Conservation (phyloP, 2,113 vertebrate genomes). For the Campylorhamphus procurvoides region DNA sequence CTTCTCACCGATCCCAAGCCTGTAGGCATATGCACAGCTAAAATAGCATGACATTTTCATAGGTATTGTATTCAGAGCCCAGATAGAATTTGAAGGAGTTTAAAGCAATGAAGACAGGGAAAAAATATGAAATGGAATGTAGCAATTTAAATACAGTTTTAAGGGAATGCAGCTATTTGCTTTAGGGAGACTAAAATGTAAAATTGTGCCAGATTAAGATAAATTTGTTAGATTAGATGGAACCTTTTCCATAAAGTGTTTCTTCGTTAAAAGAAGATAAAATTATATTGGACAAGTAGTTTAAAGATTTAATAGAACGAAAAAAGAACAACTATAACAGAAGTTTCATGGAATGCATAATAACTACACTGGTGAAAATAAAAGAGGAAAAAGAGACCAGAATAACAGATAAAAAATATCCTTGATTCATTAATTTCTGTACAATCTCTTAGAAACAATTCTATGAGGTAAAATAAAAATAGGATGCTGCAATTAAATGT, state of each 20-base stretch:
- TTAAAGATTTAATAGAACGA: not conserved
- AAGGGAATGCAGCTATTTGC: not conserved
- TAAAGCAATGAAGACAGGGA: not conserved
- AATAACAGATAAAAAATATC: not conserved
- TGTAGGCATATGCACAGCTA: not conserved
- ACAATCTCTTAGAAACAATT: not conserved
- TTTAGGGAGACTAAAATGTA: not conserved
- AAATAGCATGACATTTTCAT: not conserved
- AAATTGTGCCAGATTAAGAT: not conserved
- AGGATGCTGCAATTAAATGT: not conserved
- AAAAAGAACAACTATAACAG: not conserved
- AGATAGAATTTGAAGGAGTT: not conserved
- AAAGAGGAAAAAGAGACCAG: not conserved
- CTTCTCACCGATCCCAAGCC: not conserved
- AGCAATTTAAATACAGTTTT: not conserved
- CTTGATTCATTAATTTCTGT: not conserved
- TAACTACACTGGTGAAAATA: not conserved
- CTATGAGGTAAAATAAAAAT: not conserved
- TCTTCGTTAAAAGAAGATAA: not conserved
- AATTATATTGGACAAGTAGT: not conserved
- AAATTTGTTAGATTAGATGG: not conserved
- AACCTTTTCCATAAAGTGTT: not conserved
- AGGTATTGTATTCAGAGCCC: not conserved
- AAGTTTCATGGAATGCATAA: not conserved
- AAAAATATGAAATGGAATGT: not conserved